A percentile compares a stretch with the other conserved stretches of the same genome.
These are phyloP conservation scores for Pedetes capensis DNA, from an alignment of 2,113 vertebrate genomes.

Conservation along the genomic window DNA sequence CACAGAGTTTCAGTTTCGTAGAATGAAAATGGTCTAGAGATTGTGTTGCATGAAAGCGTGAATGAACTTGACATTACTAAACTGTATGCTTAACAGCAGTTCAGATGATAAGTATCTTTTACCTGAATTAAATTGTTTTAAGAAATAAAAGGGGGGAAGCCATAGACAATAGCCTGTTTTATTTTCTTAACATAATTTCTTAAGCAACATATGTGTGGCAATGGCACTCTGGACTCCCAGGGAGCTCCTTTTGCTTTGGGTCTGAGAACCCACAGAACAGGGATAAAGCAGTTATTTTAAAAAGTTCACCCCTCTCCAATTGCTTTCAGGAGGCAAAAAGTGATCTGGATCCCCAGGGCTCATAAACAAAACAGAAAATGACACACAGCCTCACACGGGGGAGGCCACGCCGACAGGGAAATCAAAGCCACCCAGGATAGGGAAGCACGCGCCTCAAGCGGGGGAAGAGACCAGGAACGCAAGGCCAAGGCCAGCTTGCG, in stretches of 20 bases:
- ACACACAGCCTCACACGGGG: neutral
- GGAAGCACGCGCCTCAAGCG: neutral
- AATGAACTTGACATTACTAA: neutral
- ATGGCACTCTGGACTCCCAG: rapidly evolving
- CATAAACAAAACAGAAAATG: neutral
- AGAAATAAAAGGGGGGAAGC: neutral
- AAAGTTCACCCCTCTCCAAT: too few relatives aligned
- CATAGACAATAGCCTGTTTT: neutral
- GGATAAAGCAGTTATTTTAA: neutral
- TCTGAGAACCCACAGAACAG: neutral
- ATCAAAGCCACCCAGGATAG: rapidly evolving
- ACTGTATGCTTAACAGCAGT: too few relatives aligned
- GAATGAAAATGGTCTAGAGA: neutral
- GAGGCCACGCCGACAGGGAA: rapidly evolving
- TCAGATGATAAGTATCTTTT: neutral
- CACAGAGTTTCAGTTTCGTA: neutral
- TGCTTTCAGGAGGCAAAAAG: neutral
- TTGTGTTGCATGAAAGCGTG: neutral
- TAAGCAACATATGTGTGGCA: neutral
- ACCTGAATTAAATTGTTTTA: neutral
- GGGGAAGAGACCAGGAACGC: neutral
- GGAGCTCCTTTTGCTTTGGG: rapidly evolving
- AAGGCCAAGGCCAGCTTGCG: neutral
- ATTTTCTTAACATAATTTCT: neutral
- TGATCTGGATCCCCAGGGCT: too few relatives aligned